Conservation (phyloP, 2,888 invertebrate genomes). For the Helleia helle region DNA sequence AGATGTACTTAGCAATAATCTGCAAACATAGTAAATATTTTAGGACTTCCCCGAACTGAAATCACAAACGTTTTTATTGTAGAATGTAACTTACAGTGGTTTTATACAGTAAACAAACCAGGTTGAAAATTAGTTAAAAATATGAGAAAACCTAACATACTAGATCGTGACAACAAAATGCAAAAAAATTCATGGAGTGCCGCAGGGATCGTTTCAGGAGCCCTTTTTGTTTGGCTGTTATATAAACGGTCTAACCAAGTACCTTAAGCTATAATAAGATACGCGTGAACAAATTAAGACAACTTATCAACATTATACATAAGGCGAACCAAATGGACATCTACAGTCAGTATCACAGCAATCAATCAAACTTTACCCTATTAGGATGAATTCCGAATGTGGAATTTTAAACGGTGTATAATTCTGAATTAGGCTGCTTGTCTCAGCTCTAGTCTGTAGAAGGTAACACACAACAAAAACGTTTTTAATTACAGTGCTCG, state of each 20-base stretch:
- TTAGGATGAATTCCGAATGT: slow-evolving; percentile 13
- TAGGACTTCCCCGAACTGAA: too few relatives aligned
- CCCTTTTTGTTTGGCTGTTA: not conserved
- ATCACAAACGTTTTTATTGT: too few relatives aligned
- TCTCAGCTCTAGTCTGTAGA: not conserved
- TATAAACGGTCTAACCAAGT: not conserved
- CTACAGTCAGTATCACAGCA: slow-evolving; percentile 14
- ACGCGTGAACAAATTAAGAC: slow-evolving; percentile 4
- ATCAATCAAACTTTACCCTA: slow-evolving; percentile 18
- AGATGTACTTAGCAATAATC: too few relatives aligned
- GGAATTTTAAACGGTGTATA: slow-evolving; percentile 20
- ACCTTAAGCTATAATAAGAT: too few relatives aligned
- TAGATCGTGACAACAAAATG: not conserved
- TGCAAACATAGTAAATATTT: too few relatives aligned
- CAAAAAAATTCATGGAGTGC: not conserved
- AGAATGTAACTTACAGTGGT: too few relatives aligned
- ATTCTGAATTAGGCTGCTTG: slow-evolving; percentile 14
- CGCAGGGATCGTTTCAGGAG: not conserved
- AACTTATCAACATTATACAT: not conserved
- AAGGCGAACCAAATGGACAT: not conserved
- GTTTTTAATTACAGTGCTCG: too few relatives aligned
- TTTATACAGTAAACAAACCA: too few relatives aligned
- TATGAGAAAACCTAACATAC: too few relatives aligned
- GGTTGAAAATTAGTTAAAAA: too few relatives aligned
- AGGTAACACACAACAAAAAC: not conserved